Evolutionary conservation across 2,888 invertebrate genomes (phyloP), one percentile per base, ranked within the genome.

Genomic region (Campoplex capitator): DNA sequence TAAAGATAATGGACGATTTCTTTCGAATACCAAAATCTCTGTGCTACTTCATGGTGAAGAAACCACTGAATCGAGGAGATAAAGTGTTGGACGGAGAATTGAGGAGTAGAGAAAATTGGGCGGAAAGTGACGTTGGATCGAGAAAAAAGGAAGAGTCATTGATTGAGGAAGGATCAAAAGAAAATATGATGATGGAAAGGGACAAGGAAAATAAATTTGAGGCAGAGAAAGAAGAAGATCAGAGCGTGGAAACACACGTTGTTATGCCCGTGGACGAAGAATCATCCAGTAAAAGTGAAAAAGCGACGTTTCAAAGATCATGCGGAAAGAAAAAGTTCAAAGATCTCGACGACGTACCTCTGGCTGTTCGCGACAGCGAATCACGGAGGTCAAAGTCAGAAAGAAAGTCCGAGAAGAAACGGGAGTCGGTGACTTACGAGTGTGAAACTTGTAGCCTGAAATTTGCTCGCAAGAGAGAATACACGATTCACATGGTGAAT

Each of bases 1-100:
- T 84, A 77, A 88, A 74, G 74, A 84, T 84, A 73, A 84, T 83
- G 77, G 83, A 80, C 75, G 83, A 88, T 86, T 78, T 86, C 78
- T 83, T 86, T 88, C 86, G 78, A 74, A 86, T 86, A 42, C 83
- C 86, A 42, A 84, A 87, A 58, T 80, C 85, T 42, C 73, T 85
- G 56, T 83, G 84, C 76, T 73, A 83, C 82, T 80, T 75, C 45
- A 83, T 83, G 83, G 77, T 83, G 32, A 83, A 58, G 62, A 56
- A 80, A 42, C 76, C 79, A 38, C 32, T 23, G 45, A 38, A 62
- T 35, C 35, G 35, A 73, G 42, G 38, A 38, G 38, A 73, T 18
- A 38, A 76, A 58, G 45, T 73, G 23, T 45, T 28, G 42, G 45
- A 9, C 23, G 16, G 16, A 62, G 16, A 62, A 62, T 62, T 32